phyloP scores from a whole-genome alignment of 2,797 vertebrate species.

The Mus caroli region DNA sequence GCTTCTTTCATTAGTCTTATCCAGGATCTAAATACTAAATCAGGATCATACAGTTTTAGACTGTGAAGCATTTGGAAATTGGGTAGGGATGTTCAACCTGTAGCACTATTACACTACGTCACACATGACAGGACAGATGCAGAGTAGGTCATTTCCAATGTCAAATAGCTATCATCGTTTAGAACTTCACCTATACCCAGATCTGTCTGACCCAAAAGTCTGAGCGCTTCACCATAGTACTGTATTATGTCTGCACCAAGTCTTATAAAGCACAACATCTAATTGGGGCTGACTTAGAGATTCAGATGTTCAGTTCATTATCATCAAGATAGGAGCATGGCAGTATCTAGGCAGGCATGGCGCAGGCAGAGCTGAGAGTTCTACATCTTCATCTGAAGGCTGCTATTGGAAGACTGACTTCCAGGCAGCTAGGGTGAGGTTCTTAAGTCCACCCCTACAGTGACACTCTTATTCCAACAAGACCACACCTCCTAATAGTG shows the following conservation, averaged over 20 bases:
- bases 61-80: not conserved
- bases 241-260: not conserved
- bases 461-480: too few species aligned
- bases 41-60: not conserved
- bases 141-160: not conserved
- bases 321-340: too few species aligned
- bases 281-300: too few species aligned
- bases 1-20: not conserved
- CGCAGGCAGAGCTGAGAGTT: too few species aligned
- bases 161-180: not conserved
- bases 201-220: not conserved
- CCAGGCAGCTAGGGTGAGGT: too few species aligned
- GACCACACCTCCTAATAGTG: too few species aligned
- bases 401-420: too few species aligned
- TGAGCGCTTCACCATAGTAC: not conserved
- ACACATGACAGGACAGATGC: not conserved
- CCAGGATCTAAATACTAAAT: not conserved
- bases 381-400: too few species aligned
- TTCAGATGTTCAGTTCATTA: too few species aligned
- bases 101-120: not conserved
- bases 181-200: conserved; percentile 14
- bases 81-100: not conserved
- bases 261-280: too few species aligned
- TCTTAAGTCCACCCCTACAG: too few species aligned
- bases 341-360: too few species aligned